These are phyloP conservation scores for Quiscalus mexicanus DNA, from an alignment of 2,113 vertebrate genomes.

Conservation along the genomic window DNA sequence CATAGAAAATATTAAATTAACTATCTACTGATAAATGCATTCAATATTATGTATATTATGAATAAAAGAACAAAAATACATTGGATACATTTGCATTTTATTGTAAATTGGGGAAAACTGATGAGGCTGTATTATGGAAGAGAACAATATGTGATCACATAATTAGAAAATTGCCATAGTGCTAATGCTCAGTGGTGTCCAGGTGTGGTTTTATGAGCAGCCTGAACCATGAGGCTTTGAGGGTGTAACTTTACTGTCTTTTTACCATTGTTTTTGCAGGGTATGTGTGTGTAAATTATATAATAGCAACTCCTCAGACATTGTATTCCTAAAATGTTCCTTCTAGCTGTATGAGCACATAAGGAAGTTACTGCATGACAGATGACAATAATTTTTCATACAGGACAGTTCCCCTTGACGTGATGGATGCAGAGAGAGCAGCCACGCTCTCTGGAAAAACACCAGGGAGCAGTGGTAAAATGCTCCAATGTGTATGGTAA, in stretches of 20 bases:
- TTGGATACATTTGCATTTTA: not conserved
- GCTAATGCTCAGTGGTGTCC: not conserved
- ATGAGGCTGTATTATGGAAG: not conserved
- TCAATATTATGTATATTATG: not conserved
- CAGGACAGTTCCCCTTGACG: conserved; percentile 38
- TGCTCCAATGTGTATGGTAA: conserved; percentile 47
- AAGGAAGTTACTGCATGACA: conserved; percentile 32
- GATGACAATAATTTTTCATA: conserved; percentile 57
- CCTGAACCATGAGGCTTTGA: not conserved
- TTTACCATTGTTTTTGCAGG: not conserved
- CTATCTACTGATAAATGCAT: conserved; percentile 5
- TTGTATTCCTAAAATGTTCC: not conserved
- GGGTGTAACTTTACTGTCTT: conserved; percentile 9
- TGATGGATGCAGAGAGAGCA: conserved; percentile 51
- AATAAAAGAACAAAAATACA: conserved; percentile 11
- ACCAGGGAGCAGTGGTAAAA: conserved; percentile 34
- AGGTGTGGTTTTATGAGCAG: conserved; percentile 31
- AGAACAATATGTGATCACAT: conserved; percentile 14
- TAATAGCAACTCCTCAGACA: conserved; percentile 8
- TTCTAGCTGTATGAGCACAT: conserved; percentile 20
- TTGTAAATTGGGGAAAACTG: conserved; percentile 35
- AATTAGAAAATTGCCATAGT: conserved; percentile 12
- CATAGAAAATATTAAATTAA: conserved; percentile 35
- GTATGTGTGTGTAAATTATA: not conserved
- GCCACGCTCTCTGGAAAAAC: not conserved